Percentiles rank a stretch among this genome's conserved stretches.
Evolutionary conservation across 2,888 invertebrate species (phyloP).

Genomic region (Euplagia quadripunctaria): DNA sequence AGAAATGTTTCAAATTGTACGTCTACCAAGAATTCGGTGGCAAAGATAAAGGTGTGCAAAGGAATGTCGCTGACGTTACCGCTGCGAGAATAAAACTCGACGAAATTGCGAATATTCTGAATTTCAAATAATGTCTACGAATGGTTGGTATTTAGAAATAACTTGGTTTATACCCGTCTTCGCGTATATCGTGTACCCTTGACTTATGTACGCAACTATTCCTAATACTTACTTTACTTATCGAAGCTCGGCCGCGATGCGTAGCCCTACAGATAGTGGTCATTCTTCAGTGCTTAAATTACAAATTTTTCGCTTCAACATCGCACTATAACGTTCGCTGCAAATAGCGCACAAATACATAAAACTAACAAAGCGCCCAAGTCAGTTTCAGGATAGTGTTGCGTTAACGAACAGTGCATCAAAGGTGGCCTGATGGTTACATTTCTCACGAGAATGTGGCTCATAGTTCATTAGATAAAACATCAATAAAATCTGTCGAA

Average conservation of each 20-base stretch:
- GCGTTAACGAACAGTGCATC: constrained; percentile 70
- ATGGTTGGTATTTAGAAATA: constrained; percentile 51
- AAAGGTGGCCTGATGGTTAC: constrained; percentile 59
- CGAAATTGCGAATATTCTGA: constrained; percentile 57
- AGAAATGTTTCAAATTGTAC: constrained; percentile 54
- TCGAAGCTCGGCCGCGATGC: constrained; percentile 36
- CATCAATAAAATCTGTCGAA: constrained; percentile 55
- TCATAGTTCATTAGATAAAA: constrained; percentile 50
- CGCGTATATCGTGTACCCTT: constrained; percentile 21
- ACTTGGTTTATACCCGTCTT: constrained; percentile 45
- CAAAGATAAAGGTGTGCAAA: constrained; percentile 54
- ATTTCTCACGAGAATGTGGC: constrained; percentile 69
- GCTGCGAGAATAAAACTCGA: constrained; percentile 50
- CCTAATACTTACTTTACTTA: constrained; percentile 42
- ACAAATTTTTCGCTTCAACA: constrained; percentile 62
- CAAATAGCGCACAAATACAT: constrained; percentile 53
- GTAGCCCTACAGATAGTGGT: constrained; percentile 61
- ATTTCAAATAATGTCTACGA: constrained; percentile 54
- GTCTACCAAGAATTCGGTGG: constrained; percentile 48
- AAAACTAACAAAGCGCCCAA: constrained; percentile 68
- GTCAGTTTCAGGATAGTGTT: constrained; percentile 58
- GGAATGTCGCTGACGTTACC: constrained; percentile 47
- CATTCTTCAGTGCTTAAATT: constrained; percentile 69
- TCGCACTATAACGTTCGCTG: constrained; percentile 65
- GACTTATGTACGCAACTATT: constrained; percentile 43